Conservation (phyloP, 1,140 invertebrate species). For the Diachasmimorpha longicaudata region DNA sequence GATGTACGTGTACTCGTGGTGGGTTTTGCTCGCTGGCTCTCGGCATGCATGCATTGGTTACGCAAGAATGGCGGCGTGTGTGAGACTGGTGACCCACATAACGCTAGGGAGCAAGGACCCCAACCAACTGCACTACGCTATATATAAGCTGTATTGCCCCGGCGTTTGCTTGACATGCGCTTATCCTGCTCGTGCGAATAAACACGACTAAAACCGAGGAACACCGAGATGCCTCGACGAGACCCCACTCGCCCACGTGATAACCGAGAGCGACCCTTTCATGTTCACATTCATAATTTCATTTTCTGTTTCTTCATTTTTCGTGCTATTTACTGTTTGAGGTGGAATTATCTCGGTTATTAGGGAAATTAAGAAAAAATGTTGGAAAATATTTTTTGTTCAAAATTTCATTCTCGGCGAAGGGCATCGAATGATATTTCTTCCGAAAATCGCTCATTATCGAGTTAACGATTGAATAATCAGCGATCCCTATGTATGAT, state of each 20-base stretch:
- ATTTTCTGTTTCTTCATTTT: no score
- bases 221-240: constrained; percentile 13
- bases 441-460: no score
- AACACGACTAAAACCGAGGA: background rate
- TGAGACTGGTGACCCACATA: constrained; percentile 65
- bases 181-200: background rate
- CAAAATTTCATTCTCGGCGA: no score
- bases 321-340: no score
- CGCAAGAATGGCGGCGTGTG: constrained; percentile 62
- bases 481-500: no score
- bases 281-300: no score
- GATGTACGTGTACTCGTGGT: constrained; percentile 28
- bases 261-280: background rate
- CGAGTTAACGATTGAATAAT: no score
- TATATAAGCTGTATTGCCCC: background rate
- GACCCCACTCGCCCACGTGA: constrained; percentile 34
- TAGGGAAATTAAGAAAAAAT: no score
- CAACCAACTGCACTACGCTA: constrained; percentile 28
- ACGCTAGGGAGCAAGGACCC: constrained; percentile 61
- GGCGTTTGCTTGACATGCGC: background rate
- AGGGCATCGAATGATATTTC: no score
- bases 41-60: constrained; percentile 61
- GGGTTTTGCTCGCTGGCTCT: constrained; percentile 34
- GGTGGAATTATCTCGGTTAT: no score
- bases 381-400: no score